phyloP scores from a whole-genome alignment of 2,888 invertebrate species.

The Mythimna albipuncta region DNA sequence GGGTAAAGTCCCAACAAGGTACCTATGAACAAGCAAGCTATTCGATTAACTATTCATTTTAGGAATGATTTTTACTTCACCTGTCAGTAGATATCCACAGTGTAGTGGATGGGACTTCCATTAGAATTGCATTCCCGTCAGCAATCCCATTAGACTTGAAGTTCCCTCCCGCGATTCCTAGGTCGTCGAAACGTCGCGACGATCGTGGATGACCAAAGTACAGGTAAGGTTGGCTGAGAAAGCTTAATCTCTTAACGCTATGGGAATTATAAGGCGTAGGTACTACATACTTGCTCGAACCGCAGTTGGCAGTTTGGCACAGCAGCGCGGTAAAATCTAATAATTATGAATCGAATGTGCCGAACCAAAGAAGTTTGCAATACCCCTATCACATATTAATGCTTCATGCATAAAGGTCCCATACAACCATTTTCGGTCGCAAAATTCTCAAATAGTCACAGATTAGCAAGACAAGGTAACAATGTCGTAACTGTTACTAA shows the following conservation, averaged over 20 bases:
- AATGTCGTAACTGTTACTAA: no score
- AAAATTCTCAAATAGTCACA: no score
- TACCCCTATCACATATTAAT: not conserved
- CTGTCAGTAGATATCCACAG: not conserved
- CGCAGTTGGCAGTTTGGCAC: not conserved
- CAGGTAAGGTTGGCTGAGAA: not conserved
- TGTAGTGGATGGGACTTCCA: not conserved
- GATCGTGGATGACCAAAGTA: not conserved
- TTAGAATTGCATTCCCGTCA: no score
- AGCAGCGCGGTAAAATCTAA: not conserved
- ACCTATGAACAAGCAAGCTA: not conserved
- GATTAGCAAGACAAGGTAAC: no score
- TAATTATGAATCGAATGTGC: not conserved
- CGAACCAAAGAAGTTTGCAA: not conserved
- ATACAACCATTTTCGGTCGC: no score
- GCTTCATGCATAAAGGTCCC: no score
- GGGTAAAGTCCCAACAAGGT: conserved; percentile 1
- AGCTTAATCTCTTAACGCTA: not conserved
- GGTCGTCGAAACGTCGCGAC: no score
- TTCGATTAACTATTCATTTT: not conserved
- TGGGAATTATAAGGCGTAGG: not conserved
- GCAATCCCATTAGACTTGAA: not conserved
- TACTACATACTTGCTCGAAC: not conserved
- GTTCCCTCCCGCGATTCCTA: not conserved
- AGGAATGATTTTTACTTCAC: not conserved